A percentile compares a stretch with the other conserved stretches of the same genome.
Conservation (phyloP, 2,113 vertebrate species). For the Tetrao urogallus region DNA sequence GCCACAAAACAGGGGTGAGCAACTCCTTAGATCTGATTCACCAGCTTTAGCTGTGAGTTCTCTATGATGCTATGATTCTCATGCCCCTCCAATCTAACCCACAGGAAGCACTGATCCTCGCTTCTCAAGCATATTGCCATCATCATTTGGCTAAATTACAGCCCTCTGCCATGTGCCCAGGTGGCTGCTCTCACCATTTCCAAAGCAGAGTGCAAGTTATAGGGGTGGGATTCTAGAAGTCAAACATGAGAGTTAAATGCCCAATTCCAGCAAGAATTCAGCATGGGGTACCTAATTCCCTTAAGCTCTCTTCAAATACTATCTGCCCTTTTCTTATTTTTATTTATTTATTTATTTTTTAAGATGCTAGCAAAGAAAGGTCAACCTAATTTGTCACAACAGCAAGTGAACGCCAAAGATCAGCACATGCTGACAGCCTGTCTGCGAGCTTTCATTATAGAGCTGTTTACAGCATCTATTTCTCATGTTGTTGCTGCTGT, state of each 20-base stretch:
- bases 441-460: slow-evolving; percentile 72
- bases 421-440: slow-evolving; percentile 65
- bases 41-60: slow-evolving; percentile 8
- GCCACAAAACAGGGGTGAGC: slow-evolving; percentile 12
- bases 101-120: neutral
- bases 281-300: slow-evolving; percentile 7
- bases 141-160: slow-evolving; percentile 21
- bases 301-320: neutral
- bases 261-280: neutral
- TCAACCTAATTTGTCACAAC: slow-evolving; percentile 72
- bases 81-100: neutral
- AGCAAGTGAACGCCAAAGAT: slow-evolving; percentile 70
- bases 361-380: slow-evolving; percentile 57
- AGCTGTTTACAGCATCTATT: slow-evolving; percentile 74
- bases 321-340: neutral
- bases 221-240: neutral
- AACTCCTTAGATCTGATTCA: slow-evolving; percentile 17
- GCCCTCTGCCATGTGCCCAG: neutral
- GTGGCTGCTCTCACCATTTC: neutral
- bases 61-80: neutral
- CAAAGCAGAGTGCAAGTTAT: neutral
- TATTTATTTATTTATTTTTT: neutral
- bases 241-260: neutral
- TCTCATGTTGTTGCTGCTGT: slow-evolving; percentile 67
- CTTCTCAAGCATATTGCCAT: neutral